Evolutionary conservation across 1,140 invertebrate species (phyloP), one percentile per base, ranked within the genome.

Genomic region (Oppia nitens): DNA sequence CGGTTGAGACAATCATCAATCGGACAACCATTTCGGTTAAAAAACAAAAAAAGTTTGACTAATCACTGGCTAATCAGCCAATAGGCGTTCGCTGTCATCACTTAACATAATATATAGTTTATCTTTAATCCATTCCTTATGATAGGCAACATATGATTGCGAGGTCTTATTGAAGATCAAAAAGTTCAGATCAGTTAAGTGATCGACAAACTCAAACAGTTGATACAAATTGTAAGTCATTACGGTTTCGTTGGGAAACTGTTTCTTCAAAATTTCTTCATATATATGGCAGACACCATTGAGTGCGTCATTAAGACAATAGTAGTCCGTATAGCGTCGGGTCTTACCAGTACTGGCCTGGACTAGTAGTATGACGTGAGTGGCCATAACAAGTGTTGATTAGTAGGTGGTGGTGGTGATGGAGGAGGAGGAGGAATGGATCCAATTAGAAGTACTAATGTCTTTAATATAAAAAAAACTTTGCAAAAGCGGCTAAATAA

Each of bases 61-160:
- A n/a, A n/a, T n/a, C n/a, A n/a, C n/a, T n/a, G n/a, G n/a, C n/a
- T n/a, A n/a, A n/a, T n/a, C n/a, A n/a, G n/a, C n/a, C n/a, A n/a
- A n/a, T n/a, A n/a, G n/a, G n/a, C n/a, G n/a, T n/a, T n/a, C n/a
- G n/a, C n/a, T n/a, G n/a, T n/a, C n/a, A n/a, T n/a, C n/a, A n/a
- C n/a, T n/a, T n/a, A n/a, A 74, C 62, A 98, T 74, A 12, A 93
- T 83, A 70, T 97, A 98, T 62, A 98, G 95, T 70, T 98, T 96
- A 70, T 98, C 93, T 73, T 98, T 98, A 28, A 98, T 95, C 92
- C 93, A 98, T 67, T 93, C 91, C 73, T 97, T 98, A 69, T 95
- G 95, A 70, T 96, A 96, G 0, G 94, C 94, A 6, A 89, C 87
- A 72, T 98, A 98, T 0, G 90, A 92, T 67, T 90, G 90, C 48